These are phyloP conservation scores for Notodonta ziczac DNA, from an alignment of 2,888 invertebrate species.

Conservation along the genomic window DNA sequence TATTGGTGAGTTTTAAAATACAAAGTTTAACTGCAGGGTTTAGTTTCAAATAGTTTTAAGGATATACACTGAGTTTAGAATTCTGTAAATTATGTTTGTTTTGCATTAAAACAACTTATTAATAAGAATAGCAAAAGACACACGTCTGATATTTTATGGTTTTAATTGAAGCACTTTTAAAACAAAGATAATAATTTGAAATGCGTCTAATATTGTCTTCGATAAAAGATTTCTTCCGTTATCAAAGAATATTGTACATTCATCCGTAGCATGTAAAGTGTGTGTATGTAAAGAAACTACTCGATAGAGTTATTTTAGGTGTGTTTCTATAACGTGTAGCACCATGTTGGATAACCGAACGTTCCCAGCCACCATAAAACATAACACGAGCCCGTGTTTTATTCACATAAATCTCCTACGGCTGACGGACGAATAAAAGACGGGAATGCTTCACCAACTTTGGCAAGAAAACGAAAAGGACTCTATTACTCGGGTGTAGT, in stretches of 20 bases:
- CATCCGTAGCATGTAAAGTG: slow-evolving; percentile 10
- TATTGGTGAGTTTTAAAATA: slow-evolving; percentile 1
- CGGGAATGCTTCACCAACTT: slow-evolving; percentile 35
- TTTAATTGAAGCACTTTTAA: too few species aligned
- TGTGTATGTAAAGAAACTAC: slow-evolving; percentile 3
- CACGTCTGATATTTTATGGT: too few species aligned
- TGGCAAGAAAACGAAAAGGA: slow-evolving; percentile 19
- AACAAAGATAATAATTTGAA: not conserved
- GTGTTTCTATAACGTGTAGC: slow-evolving; percentile 27
- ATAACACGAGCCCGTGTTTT: slow-evolving; percentile 44
- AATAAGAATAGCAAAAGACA: too few species aligned
- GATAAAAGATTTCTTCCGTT: too few species aligned
- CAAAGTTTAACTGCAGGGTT: too few species aligned
- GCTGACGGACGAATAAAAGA: slow-evolving; percentile 57
- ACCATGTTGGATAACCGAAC: slow-evolving; percentile 34
- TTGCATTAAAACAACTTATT: too few species aligned
- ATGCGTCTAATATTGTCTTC: slow-evolving; percentile 4
- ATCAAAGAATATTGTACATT: too few species aligned
- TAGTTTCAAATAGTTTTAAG: too few species aligned
- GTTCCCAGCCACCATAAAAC: slow-evolving; percentile 52
- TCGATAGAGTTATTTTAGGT: slow-evolving; percentile 32
- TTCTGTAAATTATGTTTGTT: too few species aligned
- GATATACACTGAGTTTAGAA: too few species aligned
- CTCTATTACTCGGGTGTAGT: slow-evolving; percentile 40
- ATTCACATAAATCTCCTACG: slow-evolving; percentile 60